These are phyloP conservation scores for Bilobella aurantiaca DNA, from an alignment of 1,140 invertebrate genomes.

Conservation along the genomic window DNA sequence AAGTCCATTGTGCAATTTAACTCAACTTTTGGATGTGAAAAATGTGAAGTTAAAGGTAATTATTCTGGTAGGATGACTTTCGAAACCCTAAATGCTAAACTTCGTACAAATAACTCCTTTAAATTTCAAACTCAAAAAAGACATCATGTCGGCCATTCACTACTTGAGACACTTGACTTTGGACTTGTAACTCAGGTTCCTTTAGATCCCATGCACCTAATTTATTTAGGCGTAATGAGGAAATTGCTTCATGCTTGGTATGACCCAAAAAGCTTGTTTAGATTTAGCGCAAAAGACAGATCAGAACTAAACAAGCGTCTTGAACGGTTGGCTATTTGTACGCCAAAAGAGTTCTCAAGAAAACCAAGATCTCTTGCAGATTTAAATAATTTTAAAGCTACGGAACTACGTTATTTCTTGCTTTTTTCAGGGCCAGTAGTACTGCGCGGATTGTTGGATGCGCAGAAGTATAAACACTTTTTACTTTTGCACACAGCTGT, in stretches of 20 bases:
- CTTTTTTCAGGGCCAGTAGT: slow-evolving; percentile 9
- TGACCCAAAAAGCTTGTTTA: slow-evolving; percentile 26
- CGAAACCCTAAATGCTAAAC: neutral
- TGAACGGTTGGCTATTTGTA: slow-evolving; percentile 12
- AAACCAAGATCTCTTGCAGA: slow-evolving; percentile 9
- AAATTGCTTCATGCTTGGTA: slow-evolving; percentile 34
- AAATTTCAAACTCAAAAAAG: neutral
- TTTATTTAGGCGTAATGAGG: slow-evolving; percentile 32
- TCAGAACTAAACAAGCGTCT: slow-evolving; percentile 17
- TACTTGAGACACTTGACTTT: slow-evolving; percentile 5
- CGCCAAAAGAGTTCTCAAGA: slow-evolving; percentile 36
- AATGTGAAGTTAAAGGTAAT: neutral
- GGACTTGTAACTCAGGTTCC: slow-evolving; percentile 10
- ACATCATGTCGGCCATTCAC: slow-evolving; percentile 6
- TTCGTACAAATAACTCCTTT: neutral
- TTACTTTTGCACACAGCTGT: slow-evolving; percentile 7
- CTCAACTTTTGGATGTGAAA: slow-evolving; percentile 11
- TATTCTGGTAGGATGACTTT: neutral
- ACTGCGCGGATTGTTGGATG: neutral
- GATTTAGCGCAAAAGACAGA: neutral
- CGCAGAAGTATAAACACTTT: slow-evolving; percentile 13
- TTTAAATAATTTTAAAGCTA: slow-evolving; percentile 12
- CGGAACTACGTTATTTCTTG: slow-evolving; percentile 9
- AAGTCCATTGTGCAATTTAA: neutral
- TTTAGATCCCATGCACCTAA: slow-evolving; percentile 16